A percentile compares a stretch with the other conserved stretches of the same genome.
phyloP scores from a whole-genome alignment of 92 coral and sea anemone genomes.

The Isaurus tuberculatus region DNA sequence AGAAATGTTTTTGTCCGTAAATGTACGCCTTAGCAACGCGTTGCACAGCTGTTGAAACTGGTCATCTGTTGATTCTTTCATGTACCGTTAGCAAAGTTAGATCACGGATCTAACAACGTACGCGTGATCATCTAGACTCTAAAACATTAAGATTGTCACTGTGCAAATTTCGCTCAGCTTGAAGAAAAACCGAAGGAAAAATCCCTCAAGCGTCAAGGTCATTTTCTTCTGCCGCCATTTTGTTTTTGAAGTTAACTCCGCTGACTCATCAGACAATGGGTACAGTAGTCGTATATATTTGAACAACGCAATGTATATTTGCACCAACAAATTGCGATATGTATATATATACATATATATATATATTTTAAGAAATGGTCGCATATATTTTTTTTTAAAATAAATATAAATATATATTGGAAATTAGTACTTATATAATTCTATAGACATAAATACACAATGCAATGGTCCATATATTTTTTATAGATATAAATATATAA shows the following conservation, averaged over 20 bases:
- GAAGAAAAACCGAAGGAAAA: slow-evolving; percentile 45
- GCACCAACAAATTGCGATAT: slow-evolving; percentile 3
- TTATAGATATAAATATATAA: no score
- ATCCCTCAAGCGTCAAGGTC: slow-evolving; percentile 61
- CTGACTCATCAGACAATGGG: slow-evolving; percentile 1
- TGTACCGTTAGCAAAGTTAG: slow-evolving; percentile 46
- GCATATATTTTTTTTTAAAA: no score
- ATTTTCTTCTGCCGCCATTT: slow-evolving; percentile 32
- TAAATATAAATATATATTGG: no score
- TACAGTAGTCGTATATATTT: slow-evolving; percentile 24
- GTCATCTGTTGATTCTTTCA: no score
- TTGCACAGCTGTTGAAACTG: no score
- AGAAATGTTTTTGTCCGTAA: no score
- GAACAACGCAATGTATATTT: slow-evolving; percentile 7
- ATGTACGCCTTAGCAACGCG: no score
- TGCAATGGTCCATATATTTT: no score
- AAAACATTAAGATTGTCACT: slow-evolving; percentile 59
- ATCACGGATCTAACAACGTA: slow-evolving; percentile 60
- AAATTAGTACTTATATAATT: no score
- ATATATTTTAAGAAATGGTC: no score
- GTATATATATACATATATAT: not conserved
- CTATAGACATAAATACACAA: no score
- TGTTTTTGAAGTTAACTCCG: slow-evolving; percentile 12
- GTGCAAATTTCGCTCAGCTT: slow-evolving; percentile 61
- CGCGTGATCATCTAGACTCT: slow-evolving; percentile 62